Evolutionary conservation across 2,888 invertebrate genomes (phyloP).

Genomic region (Drosophila atripex): DNA sequence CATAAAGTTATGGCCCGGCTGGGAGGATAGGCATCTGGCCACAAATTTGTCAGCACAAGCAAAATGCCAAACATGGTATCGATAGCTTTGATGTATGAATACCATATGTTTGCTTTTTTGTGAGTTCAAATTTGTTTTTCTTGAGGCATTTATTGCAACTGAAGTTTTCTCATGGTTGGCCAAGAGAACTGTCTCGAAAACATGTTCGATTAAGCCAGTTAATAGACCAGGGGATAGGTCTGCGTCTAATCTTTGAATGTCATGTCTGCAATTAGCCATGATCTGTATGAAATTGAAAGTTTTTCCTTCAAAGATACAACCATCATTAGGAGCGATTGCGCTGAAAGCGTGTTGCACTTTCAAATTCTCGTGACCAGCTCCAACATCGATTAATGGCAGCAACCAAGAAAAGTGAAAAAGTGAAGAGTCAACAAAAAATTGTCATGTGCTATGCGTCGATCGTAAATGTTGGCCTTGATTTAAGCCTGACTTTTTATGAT

Average conservation of each 20-base stretch:
- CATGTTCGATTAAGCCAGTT: too few species aligned
- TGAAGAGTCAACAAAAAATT: conserved; percentile 14
- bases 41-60: conserved; percentile 40
- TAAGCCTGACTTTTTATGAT: conserved; percentile 38
- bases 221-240: neutral
- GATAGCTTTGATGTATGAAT: conserved; percentile 70
- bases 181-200: too few species aligned
- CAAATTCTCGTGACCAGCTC: conserved; percentile 31
- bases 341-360: neutral
- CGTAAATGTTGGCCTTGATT: conserved; percentile 41
- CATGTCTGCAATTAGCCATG: neutral
- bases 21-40: conserved; percentile 44
- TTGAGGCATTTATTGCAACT: conserved; percentile 1
- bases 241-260: neutral
- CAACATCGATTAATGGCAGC: conserved; percentile 6
- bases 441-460: conserved; percentile 37
- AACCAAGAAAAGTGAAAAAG: neutral
- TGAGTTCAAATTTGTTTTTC: neutral
- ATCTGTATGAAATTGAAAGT: neutral
- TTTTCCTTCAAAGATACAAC: neutral
- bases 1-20: conserved; percentile 33
- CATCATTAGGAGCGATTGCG: neutral
- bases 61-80: conserved; percentile 33
- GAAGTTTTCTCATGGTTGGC: neutral
- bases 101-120: conserved; percentile 45